Base-by-base conservation (phyloP, 1,140 invertebrate genomes). In the Helicoverpa zea region DNA sequence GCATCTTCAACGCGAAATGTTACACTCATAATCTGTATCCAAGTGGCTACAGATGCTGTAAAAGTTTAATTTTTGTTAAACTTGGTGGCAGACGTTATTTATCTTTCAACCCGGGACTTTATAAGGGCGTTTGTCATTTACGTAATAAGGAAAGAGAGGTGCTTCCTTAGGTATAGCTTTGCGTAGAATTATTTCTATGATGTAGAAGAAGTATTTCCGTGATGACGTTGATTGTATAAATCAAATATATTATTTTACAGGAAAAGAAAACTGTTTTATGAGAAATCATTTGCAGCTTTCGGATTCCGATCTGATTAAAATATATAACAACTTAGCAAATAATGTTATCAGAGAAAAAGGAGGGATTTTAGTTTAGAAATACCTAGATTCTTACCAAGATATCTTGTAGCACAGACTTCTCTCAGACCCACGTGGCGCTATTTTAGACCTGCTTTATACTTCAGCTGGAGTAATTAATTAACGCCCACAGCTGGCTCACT, bases 51-150 rank as follows among this genome's bases (percentile, higher is more conserved):
- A 73, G 51, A 73, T 73, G 70, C 52, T 73, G 29, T 58, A 58
- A 30, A 70, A 70, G 66, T 54, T 54, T 23, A 70, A 70, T 70
- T 70, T 70, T 70, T 23, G 43, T 18, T 12, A 43, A 66, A 66
- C 11, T 70, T 54, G 12, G 13, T 11, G 64, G 13, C 11, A 59
- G 29, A 70, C 49, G 23, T 70, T 70, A 70, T 70, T 70, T 70
- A 70, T 54, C 16, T 51, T 29, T 70, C 7, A 29, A 51, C 51
- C 18, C 51, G 5, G 30, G 10, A 61, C n/a, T 51, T 63, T 61
- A 76, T 76, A 29, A n/a, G 35, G 43, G 23, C 63, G 66, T 70
- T 70, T 70, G 66, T 70, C 49, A 70, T 66, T 66, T 66, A n/a
- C 11, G 63, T 10, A 14, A 18, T n/a, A 29, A 16, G 5, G 66